Evolutionary conservation across 2,797 vertebrate species (phyloP), one percentile per base, ranked within the genome.

Genomic region (Sparidentex hasta): DNA sequence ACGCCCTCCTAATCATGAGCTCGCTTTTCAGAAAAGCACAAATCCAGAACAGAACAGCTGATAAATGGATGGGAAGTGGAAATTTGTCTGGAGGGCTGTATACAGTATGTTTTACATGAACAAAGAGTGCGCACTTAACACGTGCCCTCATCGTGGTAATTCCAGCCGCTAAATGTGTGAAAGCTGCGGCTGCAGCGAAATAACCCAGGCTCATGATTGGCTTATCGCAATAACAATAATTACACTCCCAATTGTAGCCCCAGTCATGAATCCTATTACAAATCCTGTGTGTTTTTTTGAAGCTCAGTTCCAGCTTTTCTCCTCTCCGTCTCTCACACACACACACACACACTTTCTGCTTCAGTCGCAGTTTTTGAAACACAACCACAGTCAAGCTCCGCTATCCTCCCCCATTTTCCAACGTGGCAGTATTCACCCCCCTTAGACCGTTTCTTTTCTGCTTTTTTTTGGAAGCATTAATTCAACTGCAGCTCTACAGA

Each of bases 151-250:
- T 55, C 2, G 18, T 46, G 52, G 44, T 83, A 82, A 80, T 81
- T 81, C 65, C 44, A 81, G 73, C 44, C 52, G 61, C 33, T 52
- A 56, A 84, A 83, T 73, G 41, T 66, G 76, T 63, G 67, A 78
- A 74, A 80, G 75, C 64, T 72, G 47, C 20, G 47, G 75, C 51
- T 51, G 67, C 38, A 61, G 74, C 79, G 69, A 82, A 88, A 80
- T 11, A 77, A 77, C 73, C 55, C 65, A 46, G 78, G 27, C 46
- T 76, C 27, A 55, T 77, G 86, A 86, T 84, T 76, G 78, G 81
- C 83, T 83, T 81, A 80, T 83, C 17, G 44, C 78, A 87, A 81
- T 65, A 81, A 88, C 80, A 78, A 80, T 82, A 90, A 91, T 90
- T 90, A 83, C 73, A 69, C 70, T 78, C 73, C 59, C 44, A 63